Conservation (phyloP, 2,888 invertebrate genomes). For the Terebella lapidaria region DNA sequence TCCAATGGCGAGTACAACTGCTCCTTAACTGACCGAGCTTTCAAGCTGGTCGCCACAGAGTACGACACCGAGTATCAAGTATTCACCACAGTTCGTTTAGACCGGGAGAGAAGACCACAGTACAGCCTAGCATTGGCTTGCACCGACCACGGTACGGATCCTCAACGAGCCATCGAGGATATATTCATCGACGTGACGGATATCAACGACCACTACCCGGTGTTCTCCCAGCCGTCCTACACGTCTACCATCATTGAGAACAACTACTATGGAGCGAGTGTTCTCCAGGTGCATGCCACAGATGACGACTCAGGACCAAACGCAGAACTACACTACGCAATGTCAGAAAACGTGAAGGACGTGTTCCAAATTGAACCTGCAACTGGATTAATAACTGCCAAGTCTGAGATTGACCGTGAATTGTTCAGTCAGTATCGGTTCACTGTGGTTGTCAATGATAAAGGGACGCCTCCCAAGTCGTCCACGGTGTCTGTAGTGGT, state of each 20-base stretch:
- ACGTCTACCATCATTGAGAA: constrained; percentile 73
- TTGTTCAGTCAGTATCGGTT: constrained; percentile 14
- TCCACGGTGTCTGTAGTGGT: constrained; percentile 7
- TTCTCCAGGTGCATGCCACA: constrained; percentile 22
- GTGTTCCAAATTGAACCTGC: constrained; percentile 60
- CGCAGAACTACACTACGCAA: constrained; percentile 23
- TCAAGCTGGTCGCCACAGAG: constrained; percentile 54
- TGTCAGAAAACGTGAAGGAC: constrained; percentile 16
- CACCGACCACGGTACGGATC: constrained; percentile 15
- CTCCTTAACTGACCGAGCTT: constrained; percentile 6
- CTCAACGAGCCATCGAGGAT: constrained; percentile 13
- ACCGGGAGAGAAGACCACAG: constrained; percentile 84
- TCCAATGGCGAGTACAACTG: constrained; percentile 21
- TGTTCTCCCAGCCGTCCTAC: constrained; percentile 51
- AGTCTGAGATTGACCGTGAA: constrained; percentile 44
- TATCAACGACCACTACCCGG: constrained; percentile 25
- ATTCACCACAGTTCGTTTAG: constrained; percentile 82
- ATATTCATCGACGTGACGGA: constrained; percentile 41
- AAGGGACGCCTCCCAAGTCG: constrained; percentile 9
- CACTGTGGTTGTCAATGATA: constrained; percentile 17
- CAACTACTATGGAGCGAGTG: constrained; percentile 66
- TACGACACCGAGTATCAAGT: constrained; percentile 26
- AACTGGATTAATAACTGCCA: constrained; percentile 79
- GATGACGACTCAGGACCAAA: constrained; percentile 25
- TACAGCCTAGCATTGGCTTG: constrained; percentile 76